A percentile compares a stretch with the other conserved stretches of the same genome.
Evolutionary conservation across 2,113 vertebrate species (phyloP).

Genomic region (Xenus cinereus): DNA sequence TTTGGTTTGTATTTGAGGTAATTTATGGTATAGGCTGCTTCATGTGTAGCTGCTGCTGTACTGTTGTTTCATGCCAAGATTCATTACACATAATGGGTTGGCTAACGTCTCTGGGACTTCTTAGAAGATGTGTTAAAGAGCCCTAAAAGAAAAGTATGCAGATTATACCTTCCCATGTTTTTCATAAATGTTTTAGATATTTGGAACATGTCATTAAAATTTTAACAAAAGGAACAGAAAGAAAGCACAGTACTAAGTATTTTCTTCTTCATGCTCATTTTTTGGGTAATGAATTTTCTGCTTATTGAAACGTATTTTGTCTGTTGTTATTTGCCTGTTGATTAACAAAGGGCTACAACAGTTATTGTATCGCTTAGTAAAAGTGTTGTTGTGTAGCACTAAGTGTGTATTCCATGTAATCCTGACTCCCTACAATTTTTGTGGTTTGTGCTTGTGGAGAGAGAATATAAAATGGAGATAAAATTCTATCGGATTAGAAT

Average conservation of each 20-base stretch:
- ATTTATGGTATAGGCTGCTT: slow-evolving; percentile 50
- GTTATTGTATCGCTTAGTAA: not conserved
- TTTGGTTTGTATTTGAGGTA: slow-evolving; percentile 63
- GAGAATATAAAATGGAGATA: not conserved
- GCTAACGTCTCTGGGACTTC: slow-evolving; percentile 51
- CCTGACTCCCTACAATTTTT: not conserved
- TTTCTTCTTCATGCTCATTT: not conserved
- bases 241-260: not conserved
- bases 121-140: slow-evolving; percentile 42
- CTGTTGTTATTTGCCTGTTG: not conserved
- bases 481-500: not conserved
- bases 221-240: slow-evolving; percentile 9
- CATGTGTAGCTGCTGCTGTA: not conserved
- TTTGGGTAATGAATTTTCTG: not conserved
- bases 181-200: not conserved
- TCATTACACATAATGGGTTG: slow-evolving; percentile 62
- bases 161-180: slow-evolving; percentile 28
- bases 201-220: not conserved
- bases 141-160: not conserved
- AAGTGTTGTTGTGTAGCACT: not conserved
- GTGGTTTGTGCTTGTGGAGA: not conserved
- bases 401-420: not conserved
- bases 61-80: slow-evolving; percentile 50
- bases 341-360: not conserved
- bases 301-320: not conserved